These are phyloP conservation scores for Ciconia boyciana DNA, from an alignment of 2,113 vertebrate species.

Conservation along the genomic window DNA sequence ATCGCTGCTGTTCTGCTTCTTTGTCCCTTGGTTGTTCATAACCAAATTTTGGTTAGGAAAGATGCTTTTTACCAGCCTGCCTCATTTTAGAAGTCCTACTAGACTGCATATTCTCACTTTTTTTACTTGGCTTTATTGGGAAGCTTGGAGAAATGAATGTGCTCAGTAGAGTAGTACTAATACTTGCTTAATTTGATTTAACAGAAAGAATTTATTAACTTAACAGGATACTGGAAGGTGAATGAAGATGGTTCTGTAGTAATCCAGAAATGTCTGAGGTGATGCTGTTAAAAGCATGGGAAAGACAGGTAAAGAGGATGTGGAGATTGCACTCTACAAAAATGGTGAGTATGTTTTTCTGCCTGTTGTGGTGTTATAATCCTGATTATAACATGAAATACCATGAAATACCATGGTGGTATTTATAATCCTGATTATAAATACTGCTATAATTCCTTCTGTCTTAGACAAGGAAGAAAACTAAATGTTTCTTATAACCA, in stretches of 20 bases:
- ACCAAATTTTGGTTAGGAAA: not conserved
- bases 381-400: too few relatives aligned
- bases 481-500: not conserved
- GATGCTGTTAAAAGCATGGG: not conserved
- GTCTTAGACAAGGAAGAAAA: not conserved
- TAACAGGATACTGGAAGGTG: not conserved
- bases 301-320: not conserved
- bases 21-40: not conserved
- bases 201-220: not conserved
- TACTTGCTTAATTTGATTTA: not conserved
- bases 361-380: fast-evolving
- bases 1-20: fast-evolving
- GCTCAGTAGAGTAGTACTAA: not conserved
- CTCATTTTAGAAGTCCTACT: not conserved
- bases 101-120: fast-evolving
- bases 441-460: fast-evolving
- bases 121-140: not conserved
- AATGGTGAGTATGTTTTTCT: not conserved
- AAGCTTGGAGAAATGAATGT: not conserved
- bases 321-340: fast-evolving
- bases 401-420: too few relatives aligned
- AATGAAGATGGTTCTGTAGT: not conserved
- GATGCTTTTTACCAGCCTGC: fast-evolving
- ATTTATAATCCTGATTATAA: not conserved
- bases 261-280: not conserved